Evolutionary conservation across 2,797 vertebrate species (phyloP), one percentile per base, ranked within the genome.

Genomic region (Trachops cirrhosus): DNA sequence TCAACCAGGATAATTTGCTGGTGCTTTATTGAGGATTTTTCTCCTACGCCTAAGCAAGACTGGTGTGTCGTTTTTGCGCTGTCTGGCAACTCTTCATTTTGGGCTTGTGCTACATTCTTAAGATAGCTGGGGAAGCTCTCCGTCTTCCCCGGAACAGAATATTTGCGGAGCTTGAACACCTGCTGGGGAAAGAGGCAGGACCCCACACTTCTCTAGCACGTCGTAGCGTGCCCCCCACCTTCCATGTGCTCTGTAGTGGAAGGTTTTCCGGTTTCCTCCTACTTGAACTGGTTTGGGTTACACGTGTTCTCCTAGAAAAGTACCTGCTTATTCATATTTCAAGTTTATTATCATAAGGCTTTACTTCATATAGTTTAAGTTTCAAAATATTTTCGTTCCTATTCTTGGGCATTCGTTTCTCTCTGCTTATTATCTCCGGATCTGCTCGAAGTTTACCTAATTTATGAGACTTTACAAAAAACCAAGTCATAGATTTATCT

Each of bases 391-490:
- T 67, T 68, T 11, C 18, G 10, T n/a, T 50, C 16, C 32, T 59
- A 11, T 32, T 22, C 2, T 71, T 86, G 62, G 19, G 9, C 15
- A 10, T 37, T 57, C 6, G 9, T 52, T 93, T 80, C 77, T 87
- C 18, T 22, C 15, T 48, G 44, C 24, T 70, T 52, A n/a, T 59
- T 83, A 62, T 67, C 80, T 62, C 37, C 64, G n/a, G n/a, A 52
- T 16, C 87, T 64, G 22, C 75, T 68, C 37, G 50, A 91, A 59
- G 22, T 86, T 62, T 84, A 10, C 48, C 70, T 86, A 34, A 93
- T 75, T 86, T 89, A 85, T 78, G 68, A 78, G n/a, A 85, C 39
- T 77, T 89, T 88, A 48, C n/a, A 39, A 89, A 94, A 67, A 82
- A 67, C 5, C 7, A 68, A 59, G 12, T 86, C 19, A 26, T 41